Evolutionary conservation across 2,888 invertebrate genomes (phyloP).

Genomic region (Luperina nickerlii): DNA sequence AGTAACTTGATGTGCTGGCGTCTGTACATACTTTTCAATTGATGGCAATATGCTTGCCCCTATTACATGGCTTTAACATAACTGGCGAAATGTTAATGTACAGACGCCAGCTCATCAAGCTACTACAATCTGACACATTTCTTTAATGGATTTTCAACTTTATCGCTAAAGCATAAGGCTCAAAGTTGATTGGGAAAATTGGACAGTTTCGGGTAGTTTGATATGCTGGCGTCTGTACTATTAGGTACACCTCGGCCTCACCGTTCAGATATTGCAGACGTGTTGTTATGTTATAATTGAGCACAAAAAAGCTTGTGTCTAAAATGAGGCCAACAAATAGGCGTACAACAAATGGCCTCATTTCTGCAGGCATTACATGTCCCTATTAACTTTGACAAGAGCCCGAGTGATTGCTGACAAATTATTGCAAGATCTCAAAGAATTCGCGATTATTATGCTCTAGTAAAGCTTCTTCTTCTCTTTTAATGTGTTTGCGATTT

Average conservation of each 20-base stretch:
- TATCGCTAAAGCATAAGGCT: too few species aligned
- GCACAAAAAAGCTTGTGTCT: not conserved
- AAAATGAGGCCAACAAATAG: constrained; percentile 13
- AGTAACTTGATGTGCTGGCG: too few species aligned
- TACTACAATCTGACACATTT: too few species aligned
- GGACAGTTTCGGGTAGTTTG: too few species aligned
- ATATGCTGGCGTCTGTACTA: too few species aligned
- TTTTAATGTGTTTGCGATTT: constrained; percentile 26
- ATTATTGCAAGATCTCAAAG: constrained; percentile 38
- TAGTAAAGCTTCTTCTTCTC: not conserved
- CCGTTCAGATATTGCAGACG: not conserved
- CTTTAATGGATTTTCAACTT: too few species aligned
- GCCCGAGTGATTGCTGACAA: constrained; percentile 17
- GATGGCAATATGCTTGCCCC: too few species aligned
- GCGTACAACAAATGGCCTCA: not conserved
- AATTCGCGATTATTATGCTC: constrained; percentile 16
- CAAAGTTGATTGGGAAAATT: too few species aligned
- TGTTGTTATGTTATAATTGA: not conserved
- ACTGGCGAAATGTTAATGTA: not conserved
- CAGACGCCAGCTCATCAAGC: too few species aligned
- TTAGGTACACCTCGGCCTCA: too few species aligned
- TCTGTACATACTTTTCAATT: too few species aligned
- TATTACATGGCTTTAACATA: not conserved
- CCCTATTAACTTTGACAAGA: constrained; percentile 43
- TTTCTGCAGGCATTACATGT: not conserved